Evolutionary conservation across 2,888 invertebrate genomes (phyloP).

Genomic region (Dorcus parallelipipedus): DNA sequence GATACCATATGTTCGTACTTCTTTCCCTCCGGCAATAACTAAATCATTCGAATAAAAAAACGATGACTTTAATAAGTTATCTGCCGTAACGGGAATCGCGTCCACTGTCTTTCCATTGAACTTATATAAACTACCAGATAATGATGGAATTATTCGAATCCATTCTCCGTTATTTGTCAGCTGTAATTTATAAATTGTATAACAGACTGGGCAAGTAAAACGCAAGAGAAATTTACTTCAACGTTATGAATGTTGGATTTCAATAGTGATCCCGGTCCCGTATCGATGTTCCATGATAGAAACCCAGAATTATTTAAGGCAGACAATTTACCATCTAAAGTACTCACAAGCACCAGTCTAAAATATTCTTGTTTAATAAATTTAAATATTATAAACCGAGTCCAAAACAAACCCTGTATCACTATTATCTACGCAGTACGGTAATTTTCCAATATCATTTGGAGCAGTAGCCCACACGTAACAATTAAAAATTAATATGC

Average conservation of each 20-base stretch:
- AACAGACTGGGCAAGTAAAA: not conserved
- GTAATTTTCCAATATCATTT: conserved; percentile 20
- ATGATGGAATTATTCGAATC: conserved; percentile 87
- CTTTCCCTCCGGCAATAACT: conserved; percentile 85
- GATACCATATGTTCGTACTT: conserved; percentile 82
- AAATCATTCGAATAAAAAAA: conserved; percentile 82
- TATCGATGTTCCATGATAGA: conserved; percentile 75
- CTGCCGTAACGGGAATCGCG: conserved; percentile 82
- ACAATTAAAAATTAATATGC: conserved; percentile 6
- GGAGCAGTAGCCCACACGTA: conserved; percentile 10
- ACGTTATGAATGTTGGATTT: conserved; percentile 86
- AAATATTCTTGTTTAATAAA: conserved; percentile 26
- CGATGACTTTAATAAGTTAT: conserved; percentile 81
- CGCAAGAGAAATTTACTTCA: conserved; percentile 58
- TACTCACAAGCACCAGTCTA: conserved; percentile 81
- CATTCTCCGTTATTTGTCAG: conserved; percentile 80
- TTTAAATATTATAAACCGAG: conserved; percentile 1
- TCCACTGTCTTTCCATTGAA: conserved; percentile 87
- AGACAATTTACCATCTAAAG: conserved; percentile 84
- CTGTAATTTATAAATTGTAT: conserved; percentile 34
- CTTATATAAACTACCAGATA: conserved; percentile 88
- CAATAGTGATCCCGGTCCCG: conserved; percentile 72
- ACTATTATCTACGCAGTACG: conserved; percentile 20
- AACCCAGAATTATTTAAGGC: conserved; percentile 73
- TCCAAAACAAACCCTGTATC: conserved; percentile 19